Percentiles rank a stretch among this genome's conserved stretches.
phyloP scores from a whole-genome alignment of 2,113 vertebrate genomes.

The Callaeas wilsoni region DNA sequence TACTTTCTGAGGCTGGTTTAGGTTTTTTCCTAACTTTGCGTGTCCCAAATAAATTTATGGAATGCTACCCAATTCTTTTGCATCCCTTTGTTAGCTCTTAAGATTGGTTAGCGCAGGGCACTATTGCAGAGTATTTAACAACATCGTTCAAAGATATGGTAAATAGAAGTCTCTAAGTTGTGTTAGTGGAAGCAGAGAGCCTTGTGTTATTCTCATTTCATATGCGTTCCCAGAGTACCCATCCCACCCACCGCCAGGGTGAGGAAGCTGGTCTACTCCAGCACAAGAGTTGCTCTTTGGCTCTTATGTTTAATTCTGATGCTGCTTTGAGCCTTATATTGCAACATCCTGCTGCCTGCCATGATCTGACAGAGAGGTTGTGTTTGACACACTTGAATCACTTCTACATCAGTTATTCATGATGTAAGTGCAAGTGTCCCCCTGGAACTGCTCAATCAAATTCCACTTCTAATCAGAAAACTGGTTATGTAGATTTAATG shows the following conservation, averaged over 20 bases:
- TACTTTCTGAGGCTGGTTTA: not conserved
- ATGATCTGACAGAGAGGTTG: not conserved
- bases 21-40: not conserved
- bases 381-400: not conserved
- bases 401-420: not conserved
- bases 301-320: not conserved
- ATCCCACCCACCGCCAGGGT: not conserved
- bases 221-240: not conserved
- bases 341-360: not conserved
- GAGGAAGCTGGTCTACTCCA: not conserved
- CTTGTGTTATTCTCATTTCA: not conserved
- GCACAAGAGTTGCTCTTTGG: not conserved
- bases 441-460: not conserved
- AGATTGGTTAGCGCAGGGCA: not conserved
- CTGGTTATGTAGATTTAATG: not conserved
- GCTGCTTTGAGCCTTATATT: not conserved
- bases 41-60: not conserved
- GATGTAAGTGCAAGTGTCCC: not conserved
- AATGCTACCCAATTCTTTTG: not conserved
- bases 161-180: not conserved
- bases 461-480: not conserved
- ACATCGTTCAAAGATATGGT: not conserved
- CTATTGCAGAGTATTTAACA: not conserved
- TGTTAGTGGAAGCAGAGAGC: not conserved
- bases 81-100: not conserved